Base-by-base conservation (phyloP, 2,888 invertebrate genomes). In the Tribolium freemani region DNA sequence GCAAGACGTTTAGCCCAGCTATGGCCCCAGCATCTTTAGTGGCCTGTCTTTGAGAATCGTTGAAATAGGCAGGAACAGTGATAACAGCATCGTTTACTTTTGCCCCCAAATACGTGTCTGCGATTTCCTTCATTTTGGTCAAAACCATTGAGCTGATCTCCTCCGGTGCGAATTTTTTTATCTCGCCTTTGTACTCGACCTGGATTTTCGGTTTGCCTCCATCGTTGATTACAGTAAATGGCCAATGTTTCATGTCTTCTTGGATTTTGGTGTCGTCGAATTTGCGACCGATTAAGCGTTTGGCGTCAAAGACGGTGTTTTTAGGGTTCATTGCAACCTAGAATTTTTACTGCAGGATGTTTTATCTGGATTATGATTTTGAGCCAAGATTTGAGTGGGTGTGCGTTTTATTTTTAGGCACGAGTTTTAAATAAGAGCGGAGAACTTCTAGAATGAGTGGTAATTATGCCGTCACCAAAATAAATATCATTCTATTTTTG, bases 11-110 rank as follows among this genome's bases (percentile, higher is more conserved):
- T 21, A 97, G 85, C 0, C 94, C 96, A 16, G 96, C 93, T 82
- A 94, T 94, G 2, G 89, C 89, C 0, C 96, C 96, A 8, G 96
- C 96, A 86, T 97, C 97, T 87, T 96, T 96, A 5, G 96, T 96
- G 8, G 94, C 94, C 84, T 94, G 94, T 8, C 94, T 89, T 84
- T 94, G 94, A 2, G 93, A 93, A 81, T 94, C 94, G 82, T 94
- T 94, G 83, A 94, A 94, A 83, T 94, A 95, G 3, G 94, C 94
- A 3, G 95, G 95, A 2, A 95, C 95, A 0, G 95, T 95, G 77
- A 95, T 90, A 5, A 95, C 95, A 1, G 94, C 94, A 83, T 94
- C 93, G 74, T 88, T 89, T 0, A 95, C 91, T 69, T 88, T 89
- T 20, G 89, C 90, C 44, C 76, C 96, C 68, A 94, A 87, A 83